A percentile compares a stretch with the other conserved stretches of the same genome.
Conservation (phyloP, 2,888 invertebrate species). For the Barypeithes pellucidus region DNA sequence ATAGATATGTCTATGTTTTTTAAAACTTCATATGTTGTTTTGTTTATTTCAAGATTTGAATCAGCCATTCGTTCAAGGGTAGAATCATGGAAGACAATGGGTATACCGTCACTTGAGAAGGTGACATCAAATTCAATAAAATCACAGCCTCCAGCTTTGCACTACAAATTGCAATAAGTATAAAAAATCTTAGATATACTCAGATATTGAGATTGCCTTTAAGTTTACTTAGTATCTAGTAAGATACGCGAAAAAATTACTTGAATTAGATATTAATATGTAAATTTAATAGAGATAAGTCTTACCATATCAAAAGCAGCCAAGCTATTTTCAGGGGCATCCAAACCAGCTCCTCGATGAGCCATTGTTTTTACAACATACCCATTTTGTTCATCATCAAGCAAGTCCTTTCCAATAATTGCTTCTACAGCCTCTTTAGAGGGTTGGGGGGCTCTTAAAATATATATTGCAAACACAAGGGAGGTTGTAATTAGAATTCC, state of each 20-base stretch:
- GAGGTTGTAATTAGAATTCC: slow-evolving; percentile 63
- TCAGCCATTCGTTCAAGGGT: slow-evolving; percentile 80
- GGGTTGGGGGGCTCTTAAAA: slow-evolving; percentile 72
- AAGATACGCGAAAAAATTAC: no score
- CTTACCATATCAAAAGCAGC: slow-evolving; percentile 80
- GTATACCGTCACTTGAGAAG: slow-evolving; percentile 82
- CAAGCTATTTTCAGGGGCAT: slow-evolving; percentile 87
- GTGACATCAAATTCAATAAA: slow-evolving; percentile 86
- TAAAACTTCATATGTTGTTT: slow-evolving; percentile 78
- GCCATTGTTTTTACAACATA: slow-evolving; percentile 78
- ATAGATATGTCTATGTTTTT: slow-evolving; percentile 78
- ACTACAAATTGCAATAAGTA: slow-evolving; percentile 69
- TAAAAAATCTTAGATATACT: not conserved
- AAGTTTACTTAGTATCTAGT: not conserved
- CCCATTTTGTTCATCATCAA: slow-evolving; percentile 69
- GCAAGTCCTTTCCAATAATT: slow-evolving; percentile 71
- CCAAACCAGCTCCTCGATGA: slow-evolving; percentile 83
- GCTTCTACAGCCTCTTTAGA: slow-evolving; percentile 71
- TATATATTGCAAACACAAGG: slow-evolving; percentile 67
- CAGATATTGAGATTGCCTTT: not conserved
- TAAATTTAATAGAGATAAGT: not conserved
- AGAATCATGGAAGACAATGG: slow-evolving; percentile 84
- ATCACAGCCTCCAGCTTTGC: slow-evolving; percentile 80
- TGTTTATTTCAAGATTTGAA: slow-evolving; percentile 72
- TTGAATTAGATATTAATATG: not conserved